phyloP scores from a whole-genome alignment of 2,888 invertebrate species.

The Phengaris alcon region DNA sequence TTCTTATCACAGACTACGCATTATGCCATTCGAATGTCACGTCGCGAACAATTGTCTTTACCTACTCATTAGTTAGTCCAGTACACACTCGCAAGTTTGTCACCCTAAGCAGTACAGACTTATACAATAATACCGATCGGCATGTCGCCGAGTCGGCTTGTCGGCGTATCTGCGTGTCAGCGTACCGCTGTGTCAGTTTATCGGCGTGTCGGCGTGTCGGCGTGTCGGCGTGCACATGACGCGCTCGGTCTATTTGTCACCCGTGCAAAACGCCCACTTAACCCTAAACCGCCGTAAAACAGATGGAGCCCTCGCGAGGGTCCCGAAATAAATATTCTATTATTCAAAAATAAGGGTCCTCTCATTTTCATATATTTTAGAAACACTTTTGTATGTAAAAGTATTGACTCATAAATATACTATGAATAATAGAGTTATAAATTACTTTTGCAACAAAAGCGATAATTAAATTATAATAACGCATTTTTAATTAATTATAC shows the following conservation, averaged over 20 bases:
- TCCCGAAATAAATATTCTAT: conserved; percentile 7
- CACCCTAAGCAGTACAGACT: no score
- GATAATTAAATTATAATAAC: neutral
- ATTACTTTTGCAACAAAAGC: neutral
- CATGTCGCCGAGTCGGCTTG: neutral
- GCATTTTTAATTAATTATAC: neutral
- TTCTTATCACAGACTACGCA: no score
- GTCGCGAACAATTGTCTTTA: no score
- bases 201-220: neutral
- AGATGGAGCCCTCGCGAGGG: neutral
- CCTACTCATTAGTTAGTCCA: no score
- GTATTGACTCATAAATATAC: neutral
- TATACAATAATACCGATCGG: no score
- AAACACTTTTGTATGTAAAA: neutral
- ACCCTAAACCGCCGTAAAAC: conserved; percentile 16
- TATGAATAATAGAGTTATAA: neutral
- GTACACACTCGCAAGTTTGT: no score
- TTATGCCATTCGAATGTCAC: no score
- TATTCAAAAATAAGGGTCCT: neutral
- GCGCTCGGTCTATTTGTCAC: neutral
- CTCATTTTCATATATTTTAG: neutral
- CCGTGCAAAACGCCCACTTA: neutral
- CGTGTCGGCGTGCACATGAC: neutral
- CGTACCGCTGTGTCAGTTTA: neutral
- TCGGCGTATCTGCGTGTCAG: neutral